Evolutionary conservation across 2,113 vertebrate species (phyloP).

Genomic region (Silurus meridionalis): DNA sequence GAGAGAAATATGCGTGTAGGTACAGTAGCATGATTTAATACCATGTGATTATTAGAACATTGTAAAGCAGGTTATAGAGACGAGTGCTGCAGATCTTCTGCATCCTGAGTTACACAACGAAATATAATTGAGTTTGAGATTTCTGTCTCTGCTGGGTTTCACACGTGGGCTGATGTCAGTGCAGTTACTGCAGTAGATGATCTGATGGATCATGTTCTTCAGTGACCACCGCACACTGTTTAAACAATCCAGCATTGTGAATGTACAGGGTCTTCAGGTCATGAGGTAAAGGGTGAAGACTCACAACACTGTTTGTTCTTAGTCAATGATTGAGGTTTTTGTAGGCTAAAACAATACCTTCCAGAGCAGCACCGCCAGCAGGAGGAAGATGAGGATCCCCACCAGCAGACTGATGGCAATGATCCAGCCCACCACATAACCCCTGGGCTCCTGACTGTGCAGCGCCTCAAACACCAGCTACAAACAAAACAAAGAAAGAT

Average conservation of each 20-base stretch:
- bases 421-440: conserved; percentile 98
- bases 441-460: conserved; percentile 93
- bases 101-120: background rate
- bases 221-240: background rate
- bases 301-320: background rate
- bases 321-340: background rate
- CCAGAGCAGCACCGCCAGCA: conserved; percentile 95
- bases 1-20: background rate
- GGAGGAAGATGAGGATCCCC: conserved; percentile 96
- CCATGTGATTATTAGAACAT: background rate
- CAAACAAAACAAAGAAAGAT: conserved; percentile 55
- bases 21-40: background rate
- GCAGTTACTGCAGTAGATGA: background rate
- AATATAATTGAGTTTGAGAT: background rate
- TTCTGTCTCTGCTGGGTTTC: background rate
- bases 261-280: background rate
- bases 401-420: conserved; percentile 98
- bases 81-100: background rate
- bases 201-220: conserved; percentile 23
- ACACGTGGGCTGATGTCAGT: background rate
- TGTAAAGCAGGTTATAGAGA: background rate
- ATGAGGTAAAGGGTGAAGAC: conserved; percentile 4
- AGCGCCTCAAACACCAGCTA: conserved; percentile 97
- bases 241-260: background rate
- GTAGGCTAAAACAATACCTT: conserved; percentile 79